These are phyloP conservation scores for Plectropomus leopardus DNA, from an alignment of 2,113 vertebrate genomes.

Conservation along the genomic window DNA sequence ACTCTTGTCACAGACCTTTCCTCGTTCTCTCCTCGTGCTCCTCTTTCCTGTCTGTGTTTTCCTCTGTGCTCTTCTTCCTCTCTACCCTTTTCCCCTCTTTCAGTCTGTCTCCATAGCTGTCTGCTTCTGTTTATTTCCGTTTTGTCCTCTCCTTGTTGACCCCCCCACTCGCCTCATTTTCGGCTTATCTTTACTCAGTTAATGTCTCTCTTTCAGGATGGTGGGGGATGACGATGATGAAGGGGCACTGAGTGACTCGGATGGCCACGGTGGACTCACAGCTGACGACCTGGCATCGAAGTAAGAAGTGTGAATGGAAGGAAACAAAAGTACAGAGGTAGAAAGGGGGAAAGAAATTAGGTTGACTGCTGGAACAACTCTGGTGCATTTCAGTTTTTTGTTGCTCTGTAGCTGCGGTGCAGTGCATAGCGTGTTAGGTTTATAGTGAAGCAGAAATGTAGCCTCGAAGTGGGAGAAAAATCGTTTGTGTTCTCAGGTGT, in stretches of 20 bases:
- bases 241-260: slow-evolving; percentile 92
- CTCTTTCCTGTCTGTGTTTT: neutral
- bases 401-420: neutral
- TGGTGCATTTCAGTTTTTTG: neutral
- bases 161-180: neutral
- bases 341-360: neutral
- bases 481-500: neutral
- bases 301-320: slow-evolving; percentile 84
- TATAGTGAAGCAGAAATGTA: neutral
- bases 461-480: neutral
- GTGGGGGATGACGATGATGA: slow-evolving; percentile 93
- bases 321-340: neutral
- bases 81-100: neutral
- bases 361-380: neutral
- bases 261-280: slow-evolving; percentile 85
- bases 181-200: neutral
- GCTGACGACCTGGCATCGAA: slow-evolving; percentile 92
- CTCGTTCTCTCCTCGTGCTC: slow-evolving; percentile 8
- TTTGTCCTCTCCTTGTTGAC: neutral
- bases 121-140: neutral
- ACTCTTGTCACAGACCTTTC: slow-evolving; percentile 42
- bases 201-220: slow-evolving; percentile 85
- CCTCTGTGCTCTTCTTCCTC: neutral
- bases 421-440: neutral
- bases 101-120: neutral